Conservation (phyloP, 1,140 invertebrate species). For the Penaeus chinensis region DNA sequence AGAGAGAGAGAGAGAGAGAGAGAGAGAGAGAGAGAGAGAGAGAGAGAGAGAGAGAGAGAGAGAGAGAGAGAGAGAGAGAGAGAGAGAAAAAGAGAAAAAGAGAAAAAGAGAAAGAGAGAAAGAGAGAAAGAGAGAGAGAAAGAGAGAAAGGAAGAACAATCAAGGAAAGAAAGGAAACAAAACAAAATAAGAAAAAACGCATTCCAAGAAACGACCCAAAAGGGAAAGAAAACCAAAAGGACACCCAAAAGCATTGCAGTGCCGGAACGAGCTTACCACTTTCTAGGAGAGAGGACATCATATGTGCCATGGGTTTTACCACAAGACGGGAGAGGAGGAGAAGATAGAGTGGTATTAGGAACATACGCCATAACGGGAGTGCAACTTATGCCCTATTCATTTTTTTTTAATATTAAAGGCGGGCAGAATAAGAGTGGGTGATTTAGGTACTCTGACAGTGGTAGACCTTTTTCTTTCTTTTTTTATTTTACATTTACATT, state of each 20-base stretch:
- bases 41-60: no score
- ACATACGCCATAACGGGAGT: slow-evolving; percentile 58
- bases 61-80: no score
- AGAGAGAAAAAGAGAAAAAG: no score
- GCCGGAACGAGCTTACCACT: slow-evolving; percentile 60
- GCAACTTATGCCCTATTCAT: slow-evolving; percentile 59
- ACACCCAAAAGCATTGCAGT: slow-evolving; percentile 56
- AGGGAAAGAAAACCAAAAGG: slow-evolving; percentile 21
- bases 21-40: no score
- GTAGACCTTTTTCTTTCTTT: slow-evolving; percentile 30
- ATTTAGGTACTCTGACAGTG: slow-evolving; percentile 27
- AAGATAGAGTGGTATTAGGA: slow-evolving; percentile 61
- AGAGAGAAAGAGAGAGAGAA: no score
- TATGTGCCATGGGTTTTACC: slow-evolving; percentile 61
- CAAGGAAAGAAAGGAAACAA: no score
- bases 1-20: no score
- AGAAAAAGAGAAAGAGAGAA: no score
- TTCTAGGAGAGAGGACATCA: slow-evolving; percentile 61
- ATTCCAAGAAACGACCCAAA: slow-evolving; percentile 37
- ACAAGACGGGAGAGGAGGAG: slow-evolving; percentile 59
- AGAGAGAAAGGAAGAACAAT: no score
- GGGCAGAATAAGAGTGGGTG: slow-evolving; percentile 46
- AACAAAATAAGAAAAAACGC: not conserved
- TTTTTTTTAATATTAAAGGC: slow-evolving; percentile 28
- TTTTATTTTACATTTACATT: no score